Conservation (phyloP, 1,140 invertebrate genomes). For the Mercenaria mercenaria region DNA sequence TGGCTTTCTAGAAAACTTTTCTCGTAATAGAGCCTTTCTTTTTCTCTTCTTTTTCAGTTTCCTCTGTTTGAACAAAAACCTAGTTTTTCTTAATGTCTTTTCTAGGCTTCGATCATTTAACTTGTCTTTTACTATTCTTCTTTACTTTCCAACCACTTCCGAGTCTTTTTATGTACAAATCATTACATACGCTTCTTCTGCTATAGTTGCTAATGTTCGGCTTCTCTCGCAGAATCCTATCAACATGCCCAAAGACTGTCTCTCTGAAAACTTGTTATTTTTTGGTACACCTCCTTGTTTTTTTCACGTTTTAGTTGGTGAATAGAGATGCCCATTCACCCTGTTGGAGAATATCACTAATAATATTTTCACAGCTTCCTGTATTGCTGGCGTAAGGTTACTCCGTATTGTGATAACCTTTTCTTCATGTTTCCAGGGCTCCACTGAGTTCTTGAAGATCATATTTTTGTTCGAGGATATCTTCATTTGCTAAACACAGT, state of each 20-base stretch:
- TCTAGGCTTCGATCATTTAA: not conserved
- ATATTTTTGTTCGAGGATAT: not conserved
- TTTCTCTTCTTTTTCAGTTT: not conserved
- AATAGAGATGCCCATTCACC: no score
- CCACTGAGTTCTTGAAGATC: not conserved
- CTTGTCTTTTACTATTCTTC: not conserved
- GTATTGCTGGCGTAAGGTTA: not conserved
- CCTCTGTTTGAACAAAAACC: not conserved
- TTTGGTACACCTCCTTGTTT: not conserved
- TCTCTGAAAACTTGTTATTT: conserved; percentile 45
- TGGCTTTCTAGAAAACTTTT: not conserved
- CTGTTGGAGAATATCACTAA: not conserved
- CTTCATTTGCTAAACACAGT: not conserved
- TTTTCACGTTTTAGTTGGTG: not conserved
- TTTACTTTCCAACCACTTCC: not conserved
- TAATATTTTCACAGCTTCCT: not conserved
- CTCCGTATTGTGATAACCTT: not conserved
- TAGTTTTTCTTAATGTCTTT: not conserved
- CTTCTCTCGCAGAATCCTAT: conserved; percentile 35
- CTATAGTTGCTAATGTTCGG: not conserved
- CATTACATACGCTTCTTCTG: not conserved
- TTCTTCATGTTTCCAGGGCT: not conserved
- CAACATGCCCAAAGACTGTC: conserved; percentile 26
- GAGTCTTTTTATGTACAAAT: conserved; percentile 32
- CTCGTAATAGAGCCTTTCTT: not conserved